These are phyloP conservation scores for Nannospalax galili DNA, from an alignment of 2,113 vertebrate species.

Conservation along the genomic window DNA sequence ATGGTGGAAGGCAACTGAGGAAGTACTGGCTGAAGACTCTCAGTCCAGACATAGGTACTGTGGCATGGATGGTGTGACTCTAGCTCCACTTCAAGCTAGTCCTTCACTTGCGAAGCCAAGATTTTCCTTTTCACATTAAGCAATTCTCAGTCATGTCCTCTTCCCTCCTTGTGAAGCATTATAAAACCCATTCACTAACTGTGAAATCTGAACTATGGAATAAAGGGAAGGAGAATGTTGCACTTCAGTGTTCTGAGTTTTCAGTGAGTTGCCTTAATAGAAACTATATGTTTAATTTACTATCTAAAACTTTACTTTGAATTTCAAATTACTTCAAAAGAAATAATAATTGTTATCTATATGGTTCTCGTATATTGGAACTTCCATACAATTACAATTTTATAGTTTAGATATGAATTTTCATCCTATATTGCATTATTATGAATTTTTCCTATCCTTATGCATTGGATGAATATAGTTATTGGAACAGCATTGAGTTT, in stretches of 20 bases:
- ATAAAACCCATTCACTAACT: not conserved
- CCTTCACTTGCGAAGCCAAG: not conserved
- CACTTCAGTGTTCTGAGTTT: not conserved
- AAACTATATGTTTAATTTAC: conserved; percentile 9
- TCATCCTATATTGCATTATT: not conserved
- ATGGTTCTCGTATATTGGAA: not conserved
- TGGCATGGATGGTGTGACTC: not conserved
- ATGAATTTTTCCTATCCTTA: not conserved
- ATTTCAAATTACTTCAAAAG: not conserved
- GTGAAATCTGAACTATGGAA: not conserved
- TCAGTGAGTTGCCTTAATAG: not conserved
- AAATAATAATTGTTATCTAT: not conserved
- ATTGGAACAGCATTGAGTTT: not conserved
- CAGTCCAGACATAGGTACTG: not conserved
- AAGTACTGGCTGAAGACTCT: not conserved
- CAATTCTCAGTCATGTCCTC: not conserved
- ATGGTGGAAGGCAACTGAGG: not conserved
- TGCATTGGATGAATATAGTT: not conserved
- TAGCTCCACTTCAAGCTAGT: not conserved
- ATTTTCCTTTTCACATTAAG: not conserved
- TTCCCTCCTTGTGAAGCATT: not conserved
- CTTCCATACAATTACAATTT: not conserved
- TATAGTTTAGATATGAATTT: conserved; percentile 1
- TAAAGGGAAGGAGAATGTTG: not conserved
- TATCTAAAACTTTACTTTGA: not conserved